Evolutionary conservation across 2,888 invertebrate genomes (phyloP), one percentile per base, ranked within the genome.

Genomic region (Meganola albula): DNA sequence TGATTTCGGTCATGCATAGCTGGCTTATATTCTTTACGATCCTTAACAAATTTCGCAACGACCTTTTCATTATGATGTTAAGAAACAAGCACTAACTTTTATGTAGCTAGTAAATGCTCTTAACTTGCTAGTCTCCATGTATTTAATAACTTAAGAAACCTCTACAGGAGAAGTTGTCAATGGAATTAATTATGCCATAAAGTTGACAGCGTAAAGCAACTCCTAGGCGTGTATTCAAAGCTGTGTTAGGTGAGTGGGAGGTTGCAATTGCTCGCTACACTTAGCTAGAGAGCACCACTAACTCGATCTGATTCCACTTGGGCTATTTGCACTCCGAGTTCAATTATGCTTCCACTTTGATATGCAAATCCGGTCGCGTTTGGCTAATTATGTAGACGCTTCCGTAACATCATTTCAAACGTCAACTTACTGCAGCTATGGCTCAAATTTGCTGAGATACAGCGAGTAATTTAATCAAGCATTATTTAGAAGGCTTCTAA

Each of bases 271-370:
- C 62, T 66, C 59, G 63, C 65, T 71, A 65, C 71, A 70, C 70
- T 74, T 62, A 59, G 60, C 65, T 60, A 60, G 64, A 67, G 64
- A 74, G 71, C 66, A 58, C 68, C 67, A 70, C 78, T 82, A 80
- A 82, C 78, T 79, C 74, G 67, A 80, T 79, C 74, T 67, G 73
- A 77, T 78, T 78, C 77, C 75, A 74, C 77, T 80, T 65, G 68
- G 71, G 71, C 82, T 83, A 83, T 84, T 84, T 83, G 76, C 80
- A 74, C 75, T 74, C 69, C 56, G 62, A 67, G 72, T 75, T 78
- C 78, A 84, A 83, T 82, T 84, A 82, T 78, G 70, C 74, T 57
- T 71, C 72, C 73, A 74, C 82, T 84, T 83, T 83, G 83, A 78
- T 77, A 84, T 84, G 82, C 78, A 83, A 84, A 84, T 84, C 72